A percentile compares a stretch with the other conserved stretches of the same genome.
Conservation (phyloP, 2,888 invertebrate genomes). For the Agapetus fuscipes region DNA sequence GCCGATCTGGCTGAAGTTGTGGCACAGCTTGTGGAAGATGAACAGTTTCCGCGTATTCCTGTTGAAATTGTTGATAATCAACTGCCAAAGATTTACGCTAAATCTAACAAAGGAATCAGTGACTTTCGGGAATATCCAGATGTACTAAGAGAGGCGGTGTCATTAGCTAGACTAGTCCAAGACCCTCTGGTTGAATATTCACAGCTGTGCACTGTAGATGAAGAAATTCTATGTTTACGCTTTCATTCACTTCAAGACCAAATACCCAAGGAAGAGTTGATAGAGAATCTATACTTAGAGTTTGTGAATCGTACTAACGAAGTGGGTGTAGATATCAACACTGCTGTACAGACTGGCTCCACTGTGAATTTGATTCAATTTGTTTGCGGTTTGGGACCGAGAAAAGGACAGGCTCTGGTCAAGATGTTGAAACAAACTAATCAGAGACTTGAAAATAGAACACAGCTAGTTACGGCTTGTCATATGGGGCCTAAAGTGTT, state of each 20-base stretch:
- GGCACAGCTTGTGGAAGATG: constrained; percentile 65
- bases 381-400: constrained; percentile 91
- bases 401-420: constrained; percentile 82
- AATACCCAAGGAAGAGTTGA: constrained; percentile 71
- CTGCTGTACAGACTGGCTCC: constrained; percentile 81
- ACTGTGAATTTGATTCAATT: constrained; percentile 89
- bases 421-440: constrained; percentile 85
- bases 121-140: constrained; percentile 93
- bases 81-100: constrained; percentile 84
- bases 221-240: constrained; percentile 90
- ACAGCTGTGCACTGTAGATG: constrained; percentile 90
- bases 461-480: constrained; percentile 89
- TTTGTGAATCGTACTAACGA: constrained; percentile 94
- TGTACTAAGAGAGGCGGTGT: constrained; percentile 84
- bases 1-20: constrained; percentile 68
- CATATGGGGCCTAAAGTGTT: constrained; percentile 98
- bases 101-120: constrained; percentile 72
- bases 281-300: constrained; percentile 79
- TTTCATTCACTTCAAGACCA: constrained; percentile 81
- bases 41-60: constrained; percentile 76
- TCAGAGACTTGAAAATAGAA: constrained; percentile 86
- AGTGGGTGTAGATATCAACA: constrained; percentile 95
- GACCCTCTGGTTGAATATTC: constrained; percentile 95
- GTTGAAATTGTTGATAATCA: constrained; percentile 94
- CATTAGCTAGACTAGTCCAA: constrained; percentile 83